Evolutionary conservation across 1,140 invertebrate species (phyloP), one percentile per base, ranked within the genome.

Genomic region (Panulirus ornatus): DNA sequence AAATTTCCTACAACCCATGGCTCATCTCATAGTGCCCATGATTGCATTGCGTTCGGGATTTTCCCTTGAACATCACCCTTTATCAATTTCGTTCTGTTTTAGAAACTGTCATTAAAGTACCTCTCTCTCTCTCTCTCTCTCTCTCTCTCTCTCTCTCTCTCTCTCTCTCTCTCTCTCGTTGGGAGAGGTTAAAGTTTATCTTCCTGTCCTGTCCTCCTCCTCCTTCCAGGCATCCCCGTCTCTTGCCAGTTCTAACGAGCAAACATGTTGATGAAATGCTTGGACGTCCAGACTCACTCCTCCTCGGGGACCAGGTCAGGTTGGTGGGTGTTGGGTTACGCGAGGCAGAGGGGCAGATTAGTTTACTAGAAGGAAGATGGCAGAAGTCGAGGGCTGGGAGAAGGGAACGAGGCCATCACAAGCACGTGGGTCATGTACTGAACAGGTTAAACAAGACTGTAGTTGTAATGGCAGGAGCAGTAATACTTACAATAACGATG

Each of bases 221-320:
- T 76, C 73, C 38, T 40, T 34, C 38, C 38, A 19, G 16, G 5
- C 73, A 9, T 78, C 42, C 42, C 11, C 27, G 9, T 16, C n/a
- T n/a, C 42, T 47, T 40, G 8, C 2, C 19, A 71, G 70, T 71
- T 36, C 70, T 71, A 71, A 71, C 40, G 70, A 71, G 70, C 70
- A 71, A 71, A 71, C 70, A 71, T 71, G 70, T 71, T 71, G 70
- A 71, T 34, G 19, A 36, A 71, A 19, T 9, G 70, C 70, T 71
- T 36, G 40, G 70, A 30, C 40, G 70, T 8, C 9, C 30, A 71
- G 27, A 19, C 34, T 71, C 70, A 71, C 14, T 36, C 63, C 5
- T 22, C 22, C 70, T 22, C 70, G 70, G 27, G 34, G 19, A 19
- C 70, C 40, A 36, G 70, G 51, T 11, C 11, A 22, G 51, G 51